Conservation (phyloP, 2,113 vertebrate genomes). For the Anhinga rufa region DNA sequence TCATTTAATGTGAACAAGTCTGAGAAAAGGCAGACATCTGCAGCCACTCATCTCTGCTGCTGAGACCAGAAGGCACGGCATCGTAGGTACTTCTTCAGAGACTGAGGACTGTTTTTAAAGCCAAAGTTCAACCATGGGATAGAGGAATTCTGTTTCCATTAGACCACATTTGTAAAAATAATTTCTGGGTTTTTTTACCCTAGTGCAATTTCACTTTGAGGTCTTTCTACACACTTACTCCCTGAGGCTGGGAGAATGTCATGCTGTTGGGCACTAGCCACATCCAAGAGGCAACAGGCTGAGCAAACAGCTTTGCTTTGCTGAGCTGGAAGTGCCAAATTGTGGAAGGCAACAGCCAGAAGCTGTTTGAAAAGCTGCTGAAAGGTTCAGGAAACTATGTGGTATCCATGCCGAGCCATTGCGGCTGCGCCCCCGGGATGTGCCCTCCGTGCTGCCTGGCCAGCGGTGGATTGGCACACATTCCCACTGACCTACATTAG, state of each 20-base stretch:
- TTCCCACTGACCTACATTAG: not conserved
- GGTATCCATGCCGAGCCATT: not conserved
- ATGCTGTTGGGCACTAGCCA: not conserved
- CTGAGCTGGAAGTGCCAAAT: accelerated
- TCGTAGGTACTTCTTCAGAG: not conserved
- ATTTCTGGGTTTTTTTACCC: not conserved
- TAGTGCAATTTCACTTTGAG: not conserved
- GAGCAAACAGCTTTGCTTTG: not conserved
- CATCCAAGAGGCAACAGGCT: not conserved
- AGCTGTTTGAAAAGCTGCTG: not conserved
- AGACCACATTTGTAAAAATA: not conserved
- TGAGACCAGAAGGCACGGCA: not conserved
- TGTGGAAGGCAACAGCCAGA: not conserved
- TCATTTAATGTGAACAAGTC: not conserved
- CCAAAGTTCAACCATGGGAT: not conserved
- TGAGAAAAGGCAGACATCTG: not conserved
- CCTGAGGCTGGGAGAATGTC: accelerated
- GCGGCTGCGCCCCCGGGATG: not conserved
- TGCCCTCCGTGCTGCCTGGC: not conserved
- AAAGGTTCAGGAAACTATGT: not conserved
- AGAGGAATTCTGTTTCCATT: not conserved
- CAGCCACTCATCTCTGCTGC: not conserved
- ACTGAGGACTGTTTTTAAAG: not conserved
- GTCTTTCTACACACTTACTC: not conserved
- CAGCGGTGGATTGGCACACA: not conserved